Conservation (phyloP, 2,113 vertebrate genomes). For the Hydrochoerus hydrochaeris region DNA sequence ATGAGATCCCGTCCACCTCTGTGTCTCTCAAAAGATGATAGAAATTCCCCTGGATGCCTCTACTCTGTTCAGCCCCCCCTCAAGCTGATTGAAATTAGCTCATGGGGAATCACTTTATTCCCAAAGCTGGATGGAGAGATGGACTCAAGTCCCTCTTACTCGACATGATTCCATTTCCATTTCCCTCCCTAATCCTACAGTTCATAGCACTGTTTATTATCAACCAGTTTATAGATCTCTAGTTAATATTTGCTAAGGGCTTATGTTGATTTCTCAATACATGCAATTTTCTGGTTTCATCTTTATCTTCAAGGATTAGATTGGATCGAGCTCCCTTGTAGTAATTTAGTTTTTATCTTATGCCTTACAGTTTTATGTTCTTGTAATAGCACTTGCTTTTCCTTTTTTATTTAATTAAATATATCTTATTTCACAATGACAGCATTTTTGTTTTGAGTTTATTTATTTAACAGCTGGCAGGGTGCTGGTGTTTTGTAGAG, state of each 20-base stretch:
- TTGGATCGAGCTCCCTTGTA: conserved; percentile 88
- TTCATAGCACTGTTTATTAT: conserved; percentile 88
- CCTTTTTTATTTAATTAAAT: conserved; percentile 91
- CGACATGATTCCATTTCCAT: conserved; percentile 74
- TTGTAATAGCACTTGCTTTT: conserved; percentile 87
- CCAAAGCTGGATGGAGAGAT: conserved; percentile 33
- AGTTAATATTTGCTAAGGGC: conserved; percentile 89
- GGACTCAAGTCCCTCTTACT: conserved; percentile 63
- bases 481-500: conserved; percentile 79
- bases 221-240: conserved; percentile 88
- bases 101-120: conserved; percentile 49
- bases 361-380: conserved; percentile 90
- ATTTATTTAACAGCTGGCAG: conserved; percentile 87
- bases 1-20: conserved; percentile 43
- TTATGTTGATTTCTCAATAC: conserved; percentile 90
- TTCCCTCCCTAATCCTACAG: conserved; percentile 86
- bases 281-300: conserved; percentile 88
- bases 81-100: conserved; percentile 36
- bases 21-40: conserved; percentile 47
- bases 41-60: background rate
- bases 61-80: background rate
- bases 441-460: conserved; percentile 87
- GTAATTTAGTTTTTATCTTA: conserved; percentile 90
- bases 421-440: conserved; percentile 89
- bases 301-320: conserved; percentile 90